Evolutionary conservation across 2,797 vertebrate genomes (phyloP).

Genomic region (Hoplostethus atlanticus): DNA sequence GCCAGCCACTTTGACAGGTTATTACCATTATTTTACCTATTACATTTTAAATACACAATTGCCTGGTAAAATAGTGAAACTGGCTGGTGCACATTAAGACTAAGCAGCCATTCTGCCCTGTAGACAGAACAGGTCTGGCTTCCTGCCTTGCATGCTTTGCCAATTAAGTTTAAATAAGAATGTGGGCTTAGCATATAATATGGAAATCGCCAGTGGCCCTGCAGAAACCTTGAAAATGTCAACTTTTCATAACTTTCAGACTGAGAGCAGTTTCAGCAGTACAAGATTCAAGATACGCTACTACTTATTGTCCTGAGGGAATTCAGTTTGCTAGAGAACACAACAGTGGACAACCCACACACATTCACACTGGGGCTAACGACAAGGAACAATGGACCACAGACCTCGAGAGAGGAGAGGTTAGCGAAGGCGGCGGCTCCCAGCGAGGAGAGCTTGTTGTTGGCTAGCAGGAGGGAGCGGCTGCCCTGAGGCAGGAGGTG

Average conservation of each 20-base stretch:
- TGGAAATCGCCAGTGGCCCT: not conserved
- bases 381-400: slow-evolving; percentile 13
- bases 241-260: slow-evolving; percentile 33
- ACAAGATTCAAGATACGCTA: not conserved
- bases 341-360: not conserved
- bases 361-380: not conserved
- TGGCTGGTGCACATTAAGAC: too few relatives aligned
- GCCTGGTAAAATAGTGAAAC: not conserved
- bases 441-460: slow-evolving; percentile 93
- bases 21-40: slow-evolving; percentile 3
- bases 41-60: slow-evolving; percentile 20
- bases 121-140: too few relatives aligned
- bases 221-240: slow-evolving; percentile 24
- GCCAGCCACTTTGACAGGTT: not conserved
- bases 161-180: too few relatives aligned
- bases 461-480: slow-evolving; percentile 92
- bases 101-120: too few relatives aligned
- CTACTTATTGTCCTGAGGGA: slow-evolving; percentile 11
- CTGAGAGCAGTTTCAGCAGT: slow-evolving; percentile 22
- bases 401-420: slow-evolving; percentile 91
- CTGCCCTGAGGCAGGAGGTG: slow-evolving; percentile 89
- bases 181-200: slow-evolving; percentile 4
- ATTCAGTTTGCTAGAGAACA: slow-evolving; percentile 23
- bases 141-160: too few relatives aligned
- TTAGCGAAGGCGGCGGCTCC: slow-evolving; percentile 91